Base-by-base conservation (phyloP, 2,113 vertebrate genomes). In the Motacilla alba region DNA sequence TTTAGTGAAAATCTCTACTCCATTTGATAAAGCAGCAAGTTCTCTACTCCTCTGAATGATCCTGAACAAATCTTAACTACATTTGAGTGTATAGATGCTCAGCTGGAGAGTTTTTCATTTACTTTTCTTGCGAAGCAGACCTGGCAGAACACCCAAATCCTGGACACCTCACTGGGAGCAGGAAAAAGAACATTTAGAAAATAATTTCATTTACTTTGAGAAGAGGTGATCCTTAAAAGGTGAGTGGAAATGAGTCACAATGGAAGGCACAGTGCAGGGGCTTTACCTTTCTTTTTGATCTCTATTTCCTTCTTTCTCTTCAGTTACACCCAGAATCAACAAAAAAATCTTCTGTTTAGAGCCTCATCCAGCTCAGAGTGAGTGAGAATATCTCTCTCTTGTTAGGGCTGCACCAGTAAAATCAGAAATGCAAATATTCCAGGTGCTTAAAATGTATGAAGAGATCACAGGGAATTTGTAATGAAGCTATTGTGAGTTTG, bases 391-490 rank as follows among this genome's bases (percentile, higher is more conserved):
- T 12, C 7, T 56, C 20, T 41, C 18, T 63, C 41, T 74, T 60
- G 43, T 52, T 63, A 56, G 81, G 35, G 30, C 41, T 92, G 39
- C 24, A 68, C n/a, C 69, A 60, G 66, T 37, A 49, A 91, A 88
- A 95, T 81, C 62, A 87, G 91, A 84, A 94, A 92, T 78, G 44
- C 80, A 89, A 70, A 84, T 86, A 87, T 56, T 83, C 43, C 52
- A 84, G 35, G 60, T 96, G 83, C 52, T 92, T 93, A 80, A 88
- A 93, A 78, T 68, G 39, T 50, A 69, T 53, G 73, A 92, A 66
- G 47, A 70, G 64, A 89, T 93, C 83, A 80, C 50, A 80, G 33
- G 49, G 92, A 80, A 89, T 90, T 69, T 76, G 33, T 59, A 90
- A 88, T 76, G 63, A 64, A 46, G 53, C 78, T 49, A 31, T 83